phyloP scores from a whole-genome alignment of 37 sponge, comb jelly and placozoan genomes.

The Spongilla lacustris region DNA sequence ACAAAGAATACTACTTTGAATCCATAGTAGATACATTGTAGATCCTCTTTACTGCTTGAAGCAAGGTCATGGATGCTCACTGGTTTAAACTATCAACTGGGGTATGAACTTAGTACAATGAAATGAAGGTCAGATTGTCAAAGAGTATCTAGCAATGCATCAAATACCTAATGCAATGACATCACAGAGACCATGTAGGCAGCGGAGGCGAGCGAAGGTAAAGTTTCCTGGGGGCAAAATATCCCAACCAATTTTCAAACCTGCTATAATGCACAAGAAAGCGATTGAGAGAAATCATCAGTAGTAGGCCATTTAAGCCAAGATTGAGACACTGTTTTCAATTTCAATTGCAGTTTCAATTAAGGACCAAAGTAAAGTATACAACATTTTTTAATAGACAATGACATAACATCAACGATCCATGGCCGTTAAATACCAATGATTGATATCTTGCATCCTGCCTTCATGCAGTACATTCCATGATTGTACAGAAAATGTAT shows the following conservation, averaged over 20 bases:
- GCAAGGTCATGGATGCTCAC: background rate
- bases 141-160: background rate
- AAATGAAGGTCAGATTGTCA: background rate
- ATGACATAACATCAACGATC: background rate
- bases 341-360: too few relatives aligned
- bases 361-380: background rate
- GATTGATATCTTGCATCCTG: too few relatives aligned
- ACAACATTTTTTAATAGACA: background rate
- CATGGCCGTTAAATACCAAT: background rate
- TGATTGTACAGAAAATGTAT: too few relatives aligned
- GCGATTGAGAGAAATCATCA: background rate
- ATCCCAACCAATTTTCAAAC: background rate
- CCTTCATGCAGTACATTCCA: too few relatives aligned
- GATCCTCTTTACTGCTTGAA: background rate
- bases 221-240: background rate
- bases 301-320: too few relatives aligned
- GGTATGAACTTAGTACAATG: background rate
- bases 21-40: background rate
- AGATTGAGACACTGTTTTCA: too few relatives aligned
- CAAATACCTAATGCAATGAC: too few relatives aligned
- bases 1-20: background rate
- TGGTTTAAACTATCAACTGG: background rate
- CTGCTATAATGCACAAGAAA: background rate
- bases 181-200: too few relatives aligned
- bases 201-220: background rate